A percentile compares a stretch with the other conserved stretches of the same genome.
Evolutionary conservation across 2,797 vertebrate genomes (phyloP).

Genomic region (Tarsius wallacei): DNA sequence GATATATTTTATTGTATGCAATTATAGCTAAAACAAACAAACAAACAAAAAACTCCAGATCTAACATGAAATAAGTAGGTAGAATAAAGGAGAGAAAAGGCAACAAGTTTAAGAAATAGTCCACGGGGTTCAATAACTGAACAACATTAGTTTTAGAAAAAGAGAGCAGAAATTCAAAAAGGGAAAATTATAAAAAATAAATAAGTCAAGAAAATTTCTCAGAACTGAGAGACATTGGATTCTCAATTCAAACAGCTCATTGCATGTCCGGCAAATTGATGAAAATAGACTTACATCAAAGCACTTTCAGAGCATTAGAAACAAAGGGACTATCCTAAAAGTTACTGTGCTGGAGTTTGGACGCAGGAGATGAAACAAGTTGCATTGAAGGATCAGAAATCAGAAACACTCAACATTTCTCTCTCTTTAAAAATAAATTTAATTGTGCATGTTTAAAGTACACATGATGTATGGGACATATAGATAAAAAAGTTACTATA

Average conservation of each 20-base stretch:
- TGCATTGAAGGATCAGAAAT: not conserved
- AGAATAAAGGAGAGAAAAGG: not conserved
- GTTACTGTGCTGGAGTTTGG: not conserved
- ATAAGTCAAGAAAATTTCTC: not conserved
- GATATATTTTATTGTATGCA: no score
- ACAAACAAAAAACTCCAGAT: no score
- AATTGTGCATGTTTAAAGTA: not conserved
- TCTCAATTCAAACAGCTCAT: not conserved
- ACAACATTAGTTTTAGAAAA: not conserved
- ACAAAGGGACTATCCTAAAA: not conserved
- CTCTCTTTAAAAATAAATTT: not conserved
- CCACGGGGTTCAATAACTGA: not conserved
- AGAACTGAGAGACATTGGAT: not conserved
- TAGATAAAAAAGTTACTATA: not conserved
- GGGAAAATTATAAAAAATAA: not conserved
- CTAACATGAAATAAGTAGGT: not conserved
- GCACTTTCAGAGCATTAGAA: not conserved
- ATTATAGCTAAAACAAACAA: not conserved
- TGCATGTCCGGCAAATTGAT: not conserved
- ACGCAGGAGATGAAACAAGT: not conserved
- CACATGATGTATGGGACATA: not conserved
- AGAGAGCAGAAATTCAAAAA: slow-evolving; percentile 19
- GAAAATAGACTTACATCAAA: not conserved
- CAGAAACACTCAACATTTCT: not conserved
- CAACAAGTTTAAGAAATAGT: not conserved